Evolutionary conservation across 2,888 invertebrate genomes (phyloP), one percentile per base, ranked within the genome.

Genomic region (Phyllotreta cruciferae): DNA sequence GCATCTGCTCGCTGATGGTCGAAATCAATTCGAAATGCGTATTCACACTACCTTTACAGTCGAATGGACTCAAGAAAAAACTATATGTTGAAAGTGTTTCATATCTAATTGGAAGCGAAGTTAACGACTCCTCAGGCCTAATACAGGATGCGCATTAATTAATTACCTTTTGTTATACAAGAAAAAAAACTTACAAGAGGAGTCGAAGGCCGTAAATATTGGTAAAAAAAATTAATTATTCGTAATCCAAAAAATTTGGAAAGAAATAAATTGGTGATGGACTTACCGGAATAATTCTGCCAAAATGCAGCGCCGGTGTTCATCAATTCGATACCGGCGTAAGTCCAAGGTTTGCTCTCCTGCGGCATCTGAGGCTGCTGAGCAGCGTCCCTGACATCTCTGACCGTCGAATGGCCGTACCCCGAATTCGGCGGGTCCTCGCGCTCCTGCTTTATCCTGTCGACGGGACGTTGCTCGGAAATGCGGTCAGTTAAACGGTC

Each of bases 211-310:
- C 24, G 24, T 24, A 24, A n/a, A 24, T 24, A 24, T 24, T 24
- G 24, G 24, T 24, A 3, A 24, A 24, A 24, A 24, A 24, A 24
- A 24, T n/a, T 24, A 24, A 24, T 24, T 24, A 24, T 24, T 24
- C 24, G 24, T 24, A 3, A 24, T 24, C 2, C 4, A 24, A 24
- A 24, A 24, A 24, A 24, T 24, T n/a, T n/a, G 9, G 9, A 10
- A n/a, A 41, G 10, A n/a, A 41, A 41, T 41, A 41, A 41, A 10
- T 38, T 8, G 6, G 41, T 2, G n/a, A 11, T 44, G 8, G 37
- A 74, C 88, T 86, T 80, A 94, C 93, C 93, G 78, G 93, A 93
- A 83, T 94, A 94, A 81, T 93, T 94, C 80, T 93, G 93, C 93
- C 93, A 94, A 83, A 94, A 93, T 45, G 93, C 93, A 52, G 90